Percentiles rank a stretch among this genome's conserved stretches.
phyloP scores from a whole-genome alignment of 2,797 vertebrate species.

The Rousettus madagascariensis region DNA sequence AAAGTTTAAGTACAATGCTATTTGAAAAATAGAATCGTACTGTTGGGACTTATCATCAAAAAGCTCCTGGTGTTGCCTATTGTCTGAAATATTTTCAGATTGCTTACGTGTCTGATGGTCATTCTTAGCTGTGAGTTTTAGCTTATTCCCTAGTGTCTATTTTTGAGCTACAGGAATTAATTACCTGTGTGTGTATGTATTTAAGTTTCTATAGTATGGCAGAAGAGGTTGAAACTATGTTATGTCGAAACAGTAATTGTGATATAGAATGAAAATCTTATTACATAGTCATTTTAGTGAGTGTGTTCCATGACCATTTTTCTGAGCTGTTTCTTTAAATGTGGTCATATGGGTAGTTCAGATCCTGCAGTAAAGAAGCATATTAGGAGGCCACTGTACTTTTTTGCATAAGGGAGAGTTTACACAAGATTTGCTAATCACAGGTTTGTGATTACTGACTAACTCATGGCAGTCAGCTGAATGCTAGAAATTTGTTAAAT shows the following conservation, averaged over 20 bases:
- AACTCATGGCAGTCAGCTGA: background rate
- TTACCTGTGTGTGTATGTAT: background rate
- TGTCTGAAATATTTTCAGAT: conserved; percentile 21
- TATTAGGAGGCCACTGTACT: background rate
- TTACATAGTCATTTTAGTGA: background rate
- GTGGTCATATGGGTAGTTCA: conserved; percentile 4
- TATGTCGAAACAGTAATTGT: background rate
- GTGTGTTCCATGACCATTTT: conserved; percentile 18
- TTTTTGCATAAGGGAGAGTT: background rate
- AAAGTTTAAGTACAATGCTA: background rate
- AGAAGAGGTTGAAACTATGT: conserved; percentile 22
- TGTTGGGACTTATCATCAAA: background rate
- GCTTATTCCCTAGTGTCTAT: background rate
- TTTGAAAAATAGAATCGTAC: background rate
- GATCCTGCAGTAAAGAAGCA: conserved; percentile 31
- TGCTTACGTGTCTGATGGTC: background rate
- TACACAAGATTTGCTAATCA: background rate
- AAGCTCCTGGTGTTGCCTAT: background rate
- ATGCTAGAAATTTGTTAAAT: conserved; percentile 36
- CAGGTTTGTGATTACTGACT: background rate
- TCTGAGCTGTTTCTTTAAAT: conserved; percentile 31
- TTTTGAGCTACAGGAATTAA: background rate
- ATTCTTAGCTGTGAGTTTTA: conserved; percentile 48
- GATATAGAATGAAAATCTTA: conserved; percentile 10
- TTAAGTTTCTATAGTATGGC: background rate